Evolutionary conservation across 2,888 invertebrate genomes (phyloP).

Genomic region (Tetranychus truncatus): DNA sequence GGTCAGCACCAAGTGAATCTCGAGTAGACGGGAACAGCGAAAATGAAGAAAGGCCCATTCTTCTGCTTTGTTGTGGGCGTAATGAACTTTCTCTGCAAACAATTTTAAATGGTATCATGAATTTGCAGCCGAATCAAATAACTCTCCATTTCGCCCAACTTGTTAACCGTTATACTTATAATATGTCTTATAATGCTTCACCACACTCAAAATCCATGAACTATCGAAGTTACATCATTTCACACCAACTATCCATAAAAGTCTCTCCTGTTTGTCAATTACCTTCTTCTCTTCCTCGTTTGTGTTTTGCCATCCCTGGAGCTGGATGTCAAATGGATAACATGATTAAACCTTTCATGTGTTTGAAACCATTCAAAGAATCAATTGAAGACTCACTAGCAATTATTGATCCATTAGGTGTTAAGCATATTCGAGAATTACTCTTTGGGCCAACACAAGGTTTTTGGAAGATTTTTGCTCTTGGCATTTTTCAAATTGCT

Average conservation of each 20-base stretch:
- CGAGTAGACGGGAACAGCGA: background rate
- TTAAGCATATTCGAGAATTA: background rate
- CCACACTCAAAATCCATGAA: background rate
- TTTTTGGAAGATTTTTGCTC: slow-evolving; percentile 22
- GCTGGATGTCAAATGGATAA: slow-evolving; percentile 41
- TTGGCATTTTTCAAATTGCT: slow-evolving; percentile 39
- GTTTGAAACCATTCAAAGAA: slow-evolving; percentile 33
- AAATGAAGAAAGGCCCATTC: background rate
- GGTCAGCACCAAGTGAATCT: background rate
- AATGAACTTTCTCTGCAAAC: background rate
- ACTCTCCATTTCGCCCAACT: background rate
- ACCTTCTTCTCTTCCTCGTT: background rate
- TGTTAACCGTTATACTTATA: background rate
- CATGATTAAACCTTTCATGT: slow-evolving; percentile 37
- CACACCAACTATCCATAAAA: background rate
- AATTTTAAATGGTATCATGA: background rate
- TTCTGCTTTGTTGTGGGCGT: slow-evolving; percentile 2
- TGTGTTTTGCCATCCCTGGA: slow-evolving; percentile 33
- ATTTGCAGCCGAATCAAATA: background rate
- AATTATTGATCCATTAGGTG: slow-evolving; percentile 27
- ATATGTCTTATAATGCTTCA: background rate
- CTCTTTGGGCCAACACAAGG: slow-evolving; percentile 30
- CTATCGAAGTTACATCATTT: background rate
- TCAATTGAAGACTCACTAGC: slow-evolving; percentile 33
- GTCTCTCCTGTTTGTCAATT: background rate